A percentile compares a stretch with the other conserved stretches of the same genome.
Evolutionary conservation across 1,140 invertebrate genomes (phyloP).

Genomic region (Camponotus vicinus): DNA sequence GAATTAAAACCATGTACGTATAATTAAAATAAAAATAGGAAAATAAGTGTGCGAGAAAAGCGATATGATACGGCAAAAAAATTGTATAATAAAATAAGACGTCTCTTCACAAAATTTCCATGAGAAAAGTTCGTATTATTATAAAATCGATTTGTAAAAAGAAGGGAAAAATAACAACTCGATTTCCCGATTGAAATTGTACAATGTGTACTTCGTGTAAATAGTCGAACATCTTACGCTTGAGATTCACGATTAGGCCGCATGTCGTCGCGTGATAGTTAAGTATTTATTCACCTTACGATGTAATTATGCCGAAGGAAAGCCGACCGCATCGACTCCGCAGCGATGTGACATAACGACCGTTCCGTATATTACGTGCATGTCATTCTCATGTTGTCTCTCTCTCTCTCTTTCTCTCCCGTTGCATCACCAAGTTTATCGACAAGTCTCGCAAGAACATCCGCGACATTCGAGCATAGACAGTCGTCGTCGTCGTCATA

Average conservation of each 20-base stretch:
- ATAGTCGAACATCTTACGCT: not conserved
- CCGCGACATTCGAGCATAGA: constrained; percentile 1
- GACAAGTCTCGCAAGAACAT: constrained; percentile 44
- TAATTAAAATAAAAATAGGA: no score
- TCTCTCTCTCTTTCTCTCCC: constrained; percentile 17
- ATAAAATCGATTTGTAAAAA: no score
- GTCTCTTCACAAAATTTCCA: not conserved
- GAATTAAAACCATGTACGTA: no score
- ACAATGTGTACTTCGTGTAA: not conserved
- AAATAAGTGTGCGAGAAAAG: no score
- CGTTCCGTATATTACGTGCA: constrained; percentile 37
- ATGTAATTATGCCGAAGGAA: constrained; percentile 32
- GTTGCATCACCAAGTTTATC: constrained; percentile 52
- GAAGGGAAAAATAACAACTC: not conserved
- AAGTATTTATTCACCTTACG: constrained; percentile 40
- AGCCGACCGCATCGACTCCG: not conserved
- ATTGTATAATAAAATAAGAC: not conserved
- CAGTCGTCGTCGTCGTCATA: not conserved
- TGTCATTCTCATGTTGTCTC: not conserved
- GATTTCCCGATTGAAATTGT: not conserved
- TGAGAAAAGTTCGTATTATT: no score
- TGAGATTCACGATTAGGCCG: not conserved
- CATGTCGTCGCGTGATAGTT: constrained; percentile 2
- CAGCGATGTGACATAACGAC: constrained; percentile 45
- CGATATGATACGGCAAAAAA: no score